Evolutionary conservation across 2,113 vertebrate species (phyloP), one percentile per base, ranked within the genome.

Genomic region (Xiphophorus hellerii): DNA sequence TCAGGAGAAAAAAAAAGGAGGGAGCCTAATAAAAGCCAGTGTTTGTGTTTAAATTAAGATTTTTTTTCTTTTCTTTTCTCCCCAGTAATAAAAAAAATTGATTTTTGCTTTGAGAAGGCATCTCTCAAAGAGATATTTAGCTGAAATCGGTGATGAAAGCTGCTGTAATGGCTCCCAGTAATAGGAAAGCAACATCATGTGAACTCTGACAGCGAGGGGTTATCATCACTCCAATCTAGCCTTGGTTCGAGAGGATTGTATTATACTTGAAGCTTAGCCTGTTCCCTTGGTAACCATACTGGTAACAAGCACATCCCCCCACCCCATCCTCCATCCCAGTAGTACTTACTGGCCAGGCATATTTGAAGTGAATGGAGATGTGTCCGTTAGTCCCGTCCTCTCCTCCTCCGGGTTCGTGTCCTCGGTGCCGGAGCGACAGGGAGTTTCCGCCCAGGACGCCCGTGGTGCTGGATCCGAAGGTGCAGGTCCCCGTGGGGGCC

Each of bases 321-420:
- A 71, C 77, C 69, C 81, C 35, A 37, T 37, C 35, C 10, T 37
- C 35, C 35, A 37, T 37, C 35, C 35, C 35, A 37, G 35, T 37
- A 71, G 75, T 87, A 92, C 94, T 96, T 86, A 96, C 95, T 67
- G 94, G 94, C 95, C 95, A 96, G 67, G 95, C 94, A 61, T 94
- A 95, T 85, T 92, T 92, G 82, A 95, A 95, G 33, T 93, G 94
- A 83, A 96, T 94, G 81, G 83, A 76, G 84, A 96, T 93, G 66
- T 89, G 91, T 58, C 92, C 90, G 44, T 84, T 90, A 73, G 70
- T 74, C 35, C 80, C 87, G 11, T 93, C 92, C 14, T 91, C 90
- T 79, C 81, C 83, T 42, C 83, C 83, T 51, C 83, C 81, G 31
- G 66, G 77, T 1, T 86, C 80, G 6, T 85, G 86, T 48, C 80